Base-by-base conservation (phyloP, 2,113 vertebrate genomes). In the Seriola rivoliana region DNA sequence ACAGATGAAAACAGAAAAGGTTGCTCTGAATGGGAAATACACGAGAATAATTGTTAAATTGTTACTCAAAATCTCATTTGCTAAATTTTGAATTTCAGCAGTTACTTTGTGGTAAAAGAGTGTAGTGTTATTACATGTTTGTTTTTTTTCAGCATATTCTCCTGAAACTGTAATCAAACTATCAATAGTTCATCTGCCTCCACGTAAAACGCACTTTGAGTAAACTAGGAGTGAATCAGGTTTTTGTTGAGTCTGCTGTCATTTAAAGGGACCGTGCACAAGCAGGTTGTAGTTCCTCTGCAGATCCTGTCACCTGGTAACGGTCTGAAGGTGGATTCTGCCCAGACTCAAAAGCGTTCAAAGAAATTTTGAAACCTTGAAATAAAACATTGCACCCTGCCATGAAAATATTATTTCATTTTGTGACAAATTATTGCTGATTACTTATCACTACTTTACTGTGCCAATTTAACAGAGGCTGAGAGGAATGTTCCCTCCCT, bases 1-100 rank as follows among this genome's bases (percentile, higher is more conserved):
- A 50, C 46, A 77, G 58, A 91, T 87, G 63, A 71, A 86, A 85
- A 73, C 57, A 38, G 44, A 67, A 70, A 80, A 85, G 25, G 44
- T 73, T 80, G 36, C 13, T 80, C 16, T 71, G 50, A 34, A 16
- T 66, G 63, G 66, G 54, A 48, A 73, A 70, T n/a, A 40, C 21
- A 34, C n/a, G 23, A 46, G 63, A 25, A 2, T 77, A 38, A 9
- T 12, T 1, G 29, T 16, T 58, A 44, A 6, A 50, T 71, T 62
- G 1, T 74, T 17, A 68, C 6, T 7, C 46, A 71, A 40, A 42
- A 48, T 21, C 11, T 62, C 46, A 36, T 40, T 4, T 38, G 42
- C 65, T 80, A 17, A 4, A 48, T 8, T 86, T 60, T 54, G 1
- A 42, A 52, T 73, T 58, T 54, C 16, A 50, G 42, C 14, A 29